phyloP scores from a whole-genome alignment of 2,888 invertebrate species.

The Noctua fimbriata region DNA sequence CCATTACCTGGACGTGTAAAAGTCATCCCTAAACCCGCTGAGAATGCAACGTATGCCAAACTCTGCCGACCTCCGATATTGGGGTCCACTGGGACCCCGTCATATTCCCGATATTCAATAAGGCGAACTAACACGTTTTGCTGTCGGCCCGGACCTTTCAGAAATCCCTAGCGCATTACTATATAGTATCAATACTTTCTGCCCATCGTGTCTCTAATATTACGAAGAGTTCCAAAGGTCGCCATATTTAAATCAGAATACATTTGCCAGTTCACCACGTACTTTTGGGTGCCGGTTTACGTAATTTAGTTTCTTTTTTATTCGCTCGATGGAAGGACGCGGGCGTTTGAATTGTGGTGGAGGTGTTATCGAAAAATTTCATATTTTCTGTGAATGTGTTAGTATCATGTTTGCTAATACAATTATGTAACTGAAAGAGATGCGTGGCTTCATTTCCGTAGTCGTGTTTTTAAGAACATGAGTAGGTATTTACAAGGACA shows the following conservation, averaged over 20 bases:
- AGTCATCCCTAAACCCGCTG: conserved; percentile 77
- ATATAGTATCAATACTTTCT: conserved; percentile 68
- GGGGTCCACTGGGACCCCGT: conserved; percentile 79
- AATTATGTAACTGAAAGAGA: not conserved
- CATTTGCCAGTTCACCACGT: conserved; percentile 64
- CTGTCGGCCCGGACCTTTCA: conserved; percentile 79
- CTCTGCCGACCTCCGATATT: conserved; percentile 76
- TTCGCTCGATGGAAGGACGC: conserved; percentile 36
- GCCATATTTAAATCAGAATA: conserved; percentile 80
- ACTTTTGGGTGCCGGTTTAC: conserved; percentile 54
- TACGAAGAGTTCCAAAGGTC: conserved; percentile 71
- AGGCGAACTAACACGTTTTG: conserved; percentile 86
- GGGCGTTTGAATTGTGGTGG: conserved; percentile 17
- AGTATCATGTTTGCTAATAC: not conserved
- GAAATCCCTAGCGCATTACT: conserved; percentile 82
- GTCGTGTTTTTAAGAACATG: not conserved
- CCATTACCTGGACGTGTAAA: conserved; percentile 80
- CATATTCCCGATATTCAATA: conserved; percentile 87
- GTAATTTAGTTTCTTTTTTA: conserved; percentile 66
- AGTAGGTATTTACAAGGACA: not conserved
- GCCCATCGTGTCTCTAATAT: conserved; percentile 68
- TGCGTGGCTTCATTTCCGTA: not conserved
- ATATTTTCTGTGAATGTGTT: conserved; percentile 17
- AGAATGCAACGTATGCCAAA: conserved; percentile 80
- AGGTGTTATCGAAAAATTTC: conserved; percentile 34